Evolutionary conservation across 2,888 invertebrate species (phyloP), one percentile per base, ranked within the genome.

Genomic region (Polydrusus cervinus): DNA sequence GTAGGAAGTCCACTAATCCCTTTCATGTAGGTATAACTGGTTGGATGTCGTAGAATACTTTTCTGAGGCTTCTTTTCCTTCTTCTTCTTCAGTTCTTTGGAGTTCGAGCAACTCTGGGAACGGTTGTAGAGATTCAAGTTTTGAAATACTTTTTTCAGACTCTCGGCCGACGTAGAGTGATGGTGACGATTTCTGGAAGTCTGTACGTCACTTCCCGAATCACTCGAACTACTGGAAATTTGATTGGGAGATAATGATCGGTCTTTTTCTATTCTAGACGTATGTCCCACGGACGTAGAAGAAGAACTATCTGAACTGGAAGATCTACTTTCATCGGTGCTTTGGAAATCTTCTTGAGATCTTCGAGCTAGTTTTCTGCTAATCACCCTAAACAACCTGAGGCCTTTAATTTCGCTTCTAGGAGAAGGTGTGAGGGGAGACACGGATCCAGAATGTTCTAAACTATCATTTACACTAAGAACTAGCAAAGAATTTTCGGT

Each of bases 1-100:
- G 95, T 95, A 8, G 95, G 95, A 69, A 95, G 87, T 10, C 95
- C 95, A 9, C 95, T 95, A 78, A 94, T 89, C 57, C 95, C 95
- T 78, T 92, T 92, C 1, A 94, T 92, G 86, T 95, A 95, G 9
- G 93, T 94, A 86, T 95, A 95, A 0, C 92, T 90, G 11, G 94
- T 92, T 0, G 95, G 95, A 65, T 93, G 90, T 47, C 95, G 89
- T 9, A 95, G 89, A 77, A 95, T 95, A 80, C 93, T 90, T 84
- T 94, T 93, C 0, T 93, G 94, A 72, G 91, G 90, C 45, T 88
- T 87, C 82, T 91, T 92, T 80, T 92, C 92, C 64, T 75, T 80
- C 83, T 90, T 90, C 13, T 88, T 87, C 75, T 85, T 85, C 68
- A 77, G n/a, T 6, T 86, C 86, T 40, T 83, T 83, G 43, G 82